Percentiles rank a stretch among this genome's conserved stretches.
These are phyloP conservation scores for Lottia gigantea DNA, from an alignment of 2,888 invertebrate genomes.

Conservation along the genomic window DNA sequence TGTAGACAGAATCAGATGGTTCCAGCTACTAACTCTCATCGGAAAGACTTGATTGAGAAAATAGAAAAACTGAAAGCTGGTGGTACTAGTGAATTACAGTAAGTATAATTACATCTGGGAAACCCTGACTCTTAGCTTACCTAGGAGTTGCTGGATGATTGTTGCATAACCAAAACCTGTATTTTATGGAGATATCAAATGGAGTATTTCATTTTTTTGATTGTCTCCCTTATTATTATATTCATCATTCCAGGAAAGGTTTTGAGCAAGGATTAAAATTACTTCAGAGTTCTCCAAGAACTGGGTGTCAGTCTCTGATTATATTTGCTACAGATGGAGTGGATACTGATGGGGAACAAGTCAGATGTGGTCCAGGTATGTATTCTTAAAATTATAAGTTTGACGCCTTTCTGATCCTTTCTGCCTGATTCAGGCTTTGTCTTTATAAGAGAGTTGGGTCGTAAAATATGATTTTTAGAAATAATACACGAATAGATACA, in stretches of 20 bases:
- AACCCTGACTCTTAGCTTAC: too few relatives aligned
- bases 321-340: conserved; percentile 68
- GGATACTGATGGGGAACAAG: conserved; percentile 68
- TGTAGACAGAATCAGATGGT: conserved; percentile 67
- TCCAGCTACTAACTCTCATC: conserved; percentile 67
- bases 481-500: neutral
- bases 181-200: too few relatives aligned
- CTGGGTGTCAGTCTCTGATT: conserved; percentile 68
- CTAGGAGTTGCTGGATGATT: too few relatives aligned
- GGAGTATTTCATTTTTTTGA: too few relatives aligned
- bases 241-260: conserved; percentile 54
- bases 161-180: too few relatives aligned
- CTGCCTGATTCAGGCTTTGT: neutral
- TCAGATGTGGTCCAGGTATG: conserved; percentile 67
- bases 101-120: conserved; percentile 31
- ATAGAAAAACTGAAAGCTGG: conserved; percentile 65
- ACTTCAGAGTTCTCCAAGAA: conserved; percentile 60
- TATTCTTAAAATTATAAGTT: conserved; percentile 8
- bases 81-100: conserved; percentile 69
- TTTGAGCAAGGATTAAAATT: conserved; percentile 65
- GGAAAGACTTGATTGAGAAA: conserved; percentile 68
- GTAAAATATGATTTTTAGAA: neutral
- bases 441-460: neutral
- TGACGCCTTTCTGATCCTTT: too few relatives aligned
- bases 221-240: too few relatives aligned